phyloP scores from a whole-genome alignment of 2,888 invertebrate genomes.

The Megalurothrips usitatus region DNA sequence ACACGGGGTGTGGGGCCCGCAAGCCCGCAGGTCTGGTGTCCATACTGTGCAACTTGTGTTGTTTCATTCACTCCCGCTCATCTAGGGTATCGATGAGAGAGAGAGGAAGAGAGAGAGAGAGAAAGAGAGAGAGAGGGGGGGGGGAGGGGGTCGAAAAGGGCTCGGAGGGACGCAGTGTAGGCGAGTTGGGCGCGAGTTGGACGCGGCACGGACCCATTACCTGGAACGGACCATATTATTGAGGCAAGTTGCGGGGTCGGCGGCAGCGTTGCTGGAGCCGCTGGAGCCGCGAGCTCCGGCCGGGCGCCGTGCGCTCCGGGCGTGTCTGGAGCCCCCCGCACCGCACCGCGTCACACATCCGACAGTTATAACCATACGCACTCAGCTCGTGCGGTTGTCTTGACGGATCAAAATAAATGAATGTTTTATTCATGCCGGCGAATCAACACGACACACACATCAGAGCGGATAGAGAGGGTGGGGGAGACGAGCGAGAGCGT shows the following conservation, averaged over 20 bases:
- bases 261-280: too few species aligned
- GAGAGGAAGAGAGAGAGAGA: not conserved
- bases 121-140: not conserved
- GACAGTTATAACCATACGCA: too few species aligned
- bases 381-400: too few species aligned
- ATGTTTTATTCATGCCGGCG: too few species aligned
- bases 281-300: too few species aligned
- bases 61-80: not conserved
- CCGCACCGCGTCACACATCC: too few species aligned
- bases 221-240: not conserved
- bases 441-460: too few species aligned
- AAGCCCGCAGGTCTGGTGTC: not conserved
- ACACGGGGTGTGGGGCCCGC: not conserved
- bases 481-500: too few species aligned
- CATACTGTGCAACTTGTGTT: conserved; percentile 16
- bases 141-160: not conserved
- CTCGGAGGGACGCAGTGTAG: not conserved
- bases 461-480: too few species aligned
- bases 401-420: too few species aligned
- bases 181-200: not conserved
- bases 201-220: not conserved
- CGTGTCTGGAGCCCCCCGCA: too few species aligned
- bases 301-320: too few species aligned
- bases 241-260: not conserved
- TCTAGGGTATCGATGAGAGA: not conserved